These are phyloP conservation scores for Palaemon carinicauda DNA, from an alignment of 1,140 invertebrate species.

Conservation along the genomic window DNA sequence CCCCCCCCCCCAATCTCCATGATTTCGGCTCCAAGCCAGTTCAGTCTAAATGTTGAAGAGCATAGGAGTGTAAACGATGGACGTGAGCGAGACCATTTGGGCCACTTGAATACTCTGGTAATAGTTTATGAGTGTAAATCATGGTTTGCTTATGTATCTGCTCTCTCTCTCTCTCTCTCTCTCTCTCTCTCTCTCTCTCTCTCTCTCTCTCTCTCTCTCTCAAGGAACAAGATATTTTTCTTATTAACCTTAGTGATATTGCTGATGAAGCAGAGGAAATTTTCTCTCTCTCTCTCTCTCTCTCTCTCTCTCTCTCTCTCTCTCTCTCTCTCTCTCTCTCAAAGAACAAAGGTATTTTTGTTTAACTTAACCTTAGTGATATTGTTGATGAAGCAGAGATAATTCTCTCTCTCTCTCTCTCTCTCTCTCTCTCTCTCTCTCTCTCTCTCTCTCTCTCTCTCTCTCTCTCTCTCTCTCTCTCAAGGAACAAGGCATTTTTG, in stretches of 20 bases:
- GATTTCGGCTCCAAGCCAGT: background rate
- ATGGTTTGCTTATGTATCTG: background rate
- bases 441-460: background rate
- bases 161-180: background rate
- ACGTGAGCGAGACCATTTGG: background rate
- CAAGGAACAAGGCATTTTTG: too few relatives aligned
- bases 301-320: background rate
- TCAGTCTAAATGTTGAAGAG: too few relatives aligned
- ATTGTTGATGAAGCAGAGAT: too few relatives aligned
- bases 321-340: background rate
- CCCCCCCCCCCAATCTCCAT: background rate
- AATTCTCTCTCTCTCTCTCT: background rate
- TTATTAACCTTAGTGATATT: too few relatives aligned
- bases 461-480: background rate
- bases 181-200: slow-evolving; percentile 1
- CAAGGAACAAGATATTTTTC: too few relatives aligned
- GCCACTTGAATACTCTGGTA: background rate
- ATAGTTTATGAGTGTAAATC: background rate
- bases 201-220: background rate
- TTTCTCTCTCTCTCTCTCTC: background rate
- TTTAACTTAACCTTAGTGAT: too few relatives aligned
- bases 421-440: background rate
- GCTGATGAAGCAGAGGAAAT: too few relatives aligned
- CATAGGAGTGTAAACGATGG: background rate
- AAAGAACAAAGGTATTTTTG: too few relatives aligned